Evolutionary conservation across 2,113 vertebrate genomes (phyloP).

Genomic region (Zosterops borbonicus): DNA sequence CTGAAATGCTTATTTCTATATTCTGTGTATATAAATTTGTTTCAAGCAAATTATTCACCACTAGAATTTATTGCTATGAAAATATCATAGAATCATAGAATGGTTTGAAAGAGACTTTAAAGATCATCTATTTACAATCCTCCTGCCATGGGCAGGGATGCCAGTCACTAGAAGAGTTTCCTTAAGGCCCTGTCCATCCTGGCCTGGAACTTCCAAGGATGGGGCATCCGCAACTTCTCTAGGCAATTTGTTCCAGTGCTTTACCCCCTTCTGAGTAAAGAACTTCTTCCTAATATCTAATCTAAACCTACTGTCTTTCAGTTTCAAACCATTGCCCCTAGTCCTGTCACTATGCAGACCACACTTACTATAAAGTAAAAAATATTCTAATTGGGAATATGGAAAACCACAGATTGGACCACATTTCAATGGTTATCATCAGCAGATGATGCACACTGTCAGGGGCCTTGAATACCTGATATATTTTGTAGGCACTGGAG

Average conservation of each 20-base stretch:
- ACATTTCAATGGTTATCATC: neutral
- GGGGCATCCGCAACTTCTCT: accelerated
- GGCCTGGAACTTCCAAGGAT: neutral
- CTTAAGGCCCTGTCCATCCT: neutral
- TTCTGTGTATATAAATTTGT: neutral
- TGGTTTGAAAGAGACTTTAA: neutral
- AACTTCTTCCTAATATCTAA: neutral
- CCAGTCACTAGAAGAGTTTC: neutral
- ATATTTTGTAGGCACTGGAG: neutral
- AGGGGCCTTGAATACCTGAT: neutral
- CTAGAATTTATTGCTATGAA: neutral
- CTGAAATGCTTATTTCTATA: neutral
- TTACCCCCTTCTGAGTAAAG: neutral
- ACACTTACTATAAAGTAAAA: accelerated
- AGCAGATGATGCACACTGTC: neutral
- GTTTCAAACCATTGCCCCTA: neutral
- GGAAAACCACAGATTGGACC: neutral
- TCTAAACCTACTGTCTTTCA: neutral
- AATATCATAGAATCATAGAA: neutral
- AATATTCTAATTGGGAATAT: neutral
- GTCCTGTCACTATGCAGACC: neutral
- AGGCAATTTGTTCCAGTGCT: neutral
- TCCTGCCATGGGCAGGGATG: neutral
- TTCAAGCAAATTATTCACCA: neutral
- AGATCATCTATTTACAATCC: neutral